A percentile compares a stretch with the other conserved stretches of the same genome.
These are phyloP conservation scores for Clarias macrocephalus DNA, from an alignment of 2,113 vertebrate species.

Conservation along the genomic window DNA sequence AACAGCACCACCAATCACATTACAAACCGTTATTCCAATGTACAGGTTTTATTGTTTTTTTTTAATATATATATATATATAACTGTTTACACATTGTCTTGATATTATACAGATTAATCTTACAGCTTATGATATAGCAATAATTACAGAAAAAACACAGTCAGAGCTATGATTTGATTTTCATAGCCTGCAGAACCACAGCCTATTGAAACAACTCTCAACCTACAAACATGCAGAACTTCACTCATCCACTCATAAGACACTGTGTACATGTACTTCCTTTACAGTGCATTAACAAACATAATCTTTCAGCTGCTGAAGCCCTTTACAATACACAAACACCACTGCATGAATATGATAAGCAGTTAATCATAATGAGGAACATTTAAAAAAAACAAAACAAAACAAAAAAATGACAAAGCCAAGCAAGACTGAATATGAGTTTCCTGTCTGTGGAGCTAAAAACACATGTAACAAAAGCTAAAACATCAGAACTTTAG, in stretches of 20 bases:
- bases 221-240: conserved; percentile 62
- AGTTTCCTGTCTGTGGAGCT: not conserved
- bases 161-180: conserved; percentile 62
- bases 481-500: not conserved
- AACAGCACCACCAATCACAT: conserved; percentile 13
- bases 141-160: conserved; percentile 66
- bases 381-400: conserved; percentile 39
- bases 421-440: conserved; percentile 48
- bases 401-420: conserved; percentile 56
- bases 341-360: conserved; percentile 56
- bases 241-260: conserved; percentile 51
- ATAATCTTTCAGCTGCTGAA: conserved; percentile 45
- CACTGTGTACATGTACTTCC: conserved; percentile 38
- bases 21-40: conserved; percentile 50
- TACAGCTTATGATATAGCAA: conserved; percentile 72
- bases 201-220: conserved; percentile 46
- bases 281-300: conserved; percentile 40
- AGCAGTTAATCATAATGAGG: conserved; percentile 54
- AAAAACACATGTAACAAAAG: not conserved
- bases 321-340: conserved; percentile 22
- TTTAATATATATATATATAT: conserved; percentile 52
- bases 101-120: conserved; percentile 75
- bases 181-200: conserved; percentile 57
- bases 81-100: conserved; percentile 70
- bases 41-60: conserved; percentile 67